A percentile compares a stretch with the other conserved stretches of the same genome.
Evolutionary conservation across 1,140 invertebrate species (phyloP).

Genomic region (Atopsyche davidsoni): DNA sequence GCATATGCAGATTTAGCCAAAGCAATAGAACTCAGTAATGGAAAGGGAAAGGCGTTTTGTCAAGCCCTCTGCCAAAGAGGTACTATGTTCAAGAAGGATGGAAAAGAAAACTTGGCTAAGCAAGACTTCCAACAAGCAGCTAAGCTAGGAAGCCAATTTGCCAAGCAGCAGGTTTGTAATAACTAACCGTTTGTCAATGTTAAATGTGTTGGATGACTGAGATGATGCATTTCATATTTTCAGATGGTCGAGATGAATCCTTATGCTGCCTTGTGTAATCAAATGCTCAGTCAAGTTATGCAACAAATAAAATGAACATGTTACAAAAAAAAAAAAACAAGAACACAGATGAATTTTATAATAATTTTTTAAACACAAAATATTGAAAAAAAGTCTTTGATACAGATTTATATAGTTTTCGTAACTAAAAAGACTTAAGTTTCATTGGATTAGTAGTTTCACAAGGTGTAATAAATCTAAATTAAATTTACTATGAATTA

Average conservation of each 20-base stretch:
- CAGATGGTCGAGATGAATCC: constrained; percentile 74
- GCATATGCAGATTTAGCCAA: constrained; percentile 66
- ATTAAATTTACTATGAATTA: no score
- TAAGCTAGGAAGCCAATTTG: constrained; percentile 70
- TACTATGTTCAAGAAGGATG: constrained; percentile 58
- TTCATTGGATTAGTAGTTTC: no score
- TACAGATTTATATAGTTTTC: no score
- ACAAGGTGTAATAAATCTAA: no score
- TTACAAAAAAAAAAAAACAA: no score
- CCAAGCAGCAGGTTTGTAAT: constrained; percentile 60
- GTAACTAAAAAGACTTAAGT: no score
- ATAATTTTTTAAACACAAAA: not conserved
- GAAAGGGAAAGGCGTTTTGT: constrained; percentile 57
- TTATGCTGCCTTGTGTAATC: constrained; percentile 85
- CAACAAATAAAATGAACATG: constrained; percentile 27
- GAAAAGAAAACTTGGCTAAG: constrained; percentile 56
- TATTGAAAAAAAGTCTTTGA: no score
- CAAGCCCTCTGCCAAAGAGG: constrained; percentile 78
- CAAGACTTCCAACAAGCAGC: constrained; percentile 70
- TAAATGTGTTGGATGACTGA: not conserved
- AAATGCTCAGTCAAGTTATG: constrained; percentile 68
- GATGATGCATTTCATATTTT: constrained; percentile 30
- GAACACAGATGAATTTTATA: not conserved
- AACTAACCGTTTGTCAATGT: not conserved
- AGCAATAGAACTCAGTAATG: constrained; percentile 59